Percentiles rank a stretch among this genome's conserved stretches.
These are phyloP conservation scores for Intellagama lesueurii DNA, from an alignment of 2,797 vertebrate species.

Conservation along the genomic window DNA sequence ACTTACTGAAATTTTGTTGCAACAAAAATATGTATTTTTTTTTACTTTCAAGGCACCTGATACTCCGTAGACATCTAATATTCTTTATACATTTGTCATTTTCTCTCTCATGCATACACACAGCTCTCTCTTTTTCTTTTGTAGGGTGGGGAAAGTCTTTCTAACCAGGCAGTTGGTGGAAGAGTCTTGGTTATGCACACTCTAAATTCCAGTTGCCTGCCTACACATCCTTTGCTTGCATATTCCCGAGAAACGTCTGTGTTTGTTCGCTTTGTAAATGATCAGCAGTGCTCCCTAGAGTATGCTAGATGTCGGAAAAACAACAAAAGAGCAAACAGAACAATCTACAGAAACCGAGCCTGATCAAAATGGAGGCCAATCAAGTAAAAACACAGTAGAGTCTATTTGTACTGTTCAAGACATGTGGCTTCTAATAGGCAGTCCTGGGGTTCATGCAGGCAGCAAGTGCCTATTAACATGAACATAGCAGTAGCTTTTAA, in stretches of 20 bases:
- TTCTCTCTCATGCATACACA: background rate
- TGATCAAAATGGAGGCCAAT: background rate
- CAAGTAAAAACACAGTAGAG: background rate
- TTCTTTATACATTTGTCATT: background rate
- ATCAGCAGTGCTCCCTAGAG: background rate
- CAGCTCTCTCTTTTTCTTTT: no score
- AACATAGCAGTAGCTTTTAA: background rate
- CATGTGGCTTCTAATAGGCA: background rate
- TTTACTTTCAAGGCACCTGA: background rate
- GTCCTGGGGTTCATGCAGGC: background rate
- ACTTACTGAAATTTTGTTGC: background rate
- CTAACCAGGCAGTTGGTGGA: background rate
- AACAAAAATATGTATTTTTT: background rate
- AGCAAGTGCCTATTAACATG: background rate
- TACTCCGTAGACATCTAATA: background rate
- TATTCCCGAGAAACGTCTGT: conserved; percentile 38
- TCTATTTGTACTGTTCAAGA: background rate
- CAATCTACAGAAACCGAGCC: conserved; percentile 2
- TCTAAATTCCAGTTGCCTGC: background rate
- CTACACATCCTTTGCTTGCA: background rate
- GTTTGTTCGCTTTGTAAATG: conserved; percentile 29
- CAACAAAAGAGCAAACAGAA: conserved; percentile 33
- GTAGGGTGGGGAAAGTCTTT: background rate
- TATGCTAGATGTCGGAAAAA: conserved; percentile 16
- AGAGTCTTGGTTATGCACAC: background rate